Evolutionary conservation across 2,888 invertebrate species (phyloP).

Genomic region (Spisula subtruncata): DNA sequence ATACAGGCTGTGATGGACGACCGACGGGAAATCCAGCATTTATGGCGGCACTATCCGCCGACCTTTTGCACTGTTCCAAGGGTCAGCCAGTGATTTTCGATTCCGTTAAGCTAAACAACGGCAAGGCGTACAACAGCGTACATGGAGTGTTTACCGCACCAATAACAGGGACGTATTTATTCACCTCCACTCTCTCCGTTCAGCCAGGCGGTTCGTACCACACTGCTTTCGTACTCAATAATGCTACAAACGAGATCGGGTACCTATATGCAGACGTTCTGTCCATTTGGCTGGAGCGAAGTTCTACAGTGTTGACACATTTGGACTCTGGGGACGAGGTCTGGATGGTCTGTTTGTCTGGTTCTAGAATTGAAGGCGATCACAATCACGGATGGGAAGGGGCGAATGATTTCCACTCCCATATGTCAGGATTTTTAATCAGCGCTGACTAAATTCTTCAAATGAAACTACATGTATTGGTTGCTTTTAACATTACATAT

Average conservation of each 20-base stretch:
- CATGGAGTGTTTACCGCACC: slow-evolving; percentile 61
- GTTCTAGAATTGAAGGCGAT: slow-evolving; percentile 54
- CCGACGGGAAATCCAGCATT: slow-evolving; percentile 48
- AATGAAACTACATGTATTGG: no score
- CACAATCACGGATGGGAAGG: slow-evolving; percentile 55
- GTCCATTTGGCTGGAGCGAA: slow-evolving; percentile 50
- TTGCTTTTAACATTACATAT: no score
- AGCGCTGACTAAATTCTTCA: slow-evolving; percentile 34
- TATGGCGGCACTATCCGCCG: slow-evolving; percentile 47
- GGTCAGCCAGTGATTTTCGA: slow-evolving; percentile 62
- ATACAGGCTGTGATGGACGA: slow-evolving; percentile 40
- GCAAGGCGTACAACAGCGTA: slow-evolving; percentile 48
- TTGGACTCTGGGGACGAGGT: slow-evolving; percentile 53
- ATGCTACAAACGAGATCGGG: slow-evolving; percentile 53
- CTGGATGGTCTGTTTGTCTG: slow-evolving; percentile 61
- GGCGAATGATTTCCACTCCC: slow-evolving; percentile 59
- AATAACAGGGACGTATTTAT: slow-evolving; percentile 53
- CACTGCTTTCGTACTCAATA: slow-evolving; percentile 49
- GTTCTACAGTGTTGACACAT: slow-evolving; percentile 54
- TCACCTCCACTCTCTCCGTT: slow-evolving; percentile 49
- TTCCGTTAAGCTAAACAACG: slow-evolving; percentile 49
- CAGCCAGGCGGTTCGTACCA: slow-evolving; percentile 31
- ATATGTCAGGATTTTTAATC: slow-evolving; percentile 60
- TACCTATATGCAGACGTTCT: slow-evolving; percentile 48
- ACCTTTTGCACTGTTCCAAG: slow-evolving; percentile 47